These are phyloP conservation scores for Musca domestica DNA, from an alignment of 1,140 invertebrate species.

Conservation along the genomic window DNA sequence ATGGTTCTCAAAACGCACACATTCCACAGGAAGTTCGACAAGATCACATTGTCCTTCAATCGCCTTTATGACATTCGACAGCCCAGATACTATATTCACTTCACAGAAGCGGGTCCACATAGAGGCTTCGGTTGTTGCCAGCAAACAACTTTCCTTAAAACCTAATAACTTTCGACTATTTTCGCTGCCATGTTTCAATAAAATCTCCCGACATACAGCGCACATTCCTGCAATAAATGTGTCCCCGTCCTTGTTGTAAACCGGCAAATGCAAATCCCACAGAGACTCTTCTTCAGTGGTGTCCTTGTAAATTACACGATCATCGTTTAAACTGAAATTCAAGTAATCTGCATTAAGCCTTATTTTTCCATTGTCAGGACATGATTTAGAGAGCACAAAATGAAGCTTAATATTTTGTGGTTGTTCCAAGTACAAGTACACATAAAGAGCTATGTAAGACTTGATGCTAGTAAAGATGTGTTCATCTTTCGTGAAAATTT, in stretches of 20 bases:
- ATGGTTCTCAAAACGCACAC: slow-evolving; percentile 80
- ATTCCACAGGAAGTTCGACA: slow-evolving; percentile 59
- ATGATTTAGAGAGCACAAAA: slow-evolving; percentile 33
- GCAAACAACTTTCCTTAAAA: slow-evolving; percentile 74
- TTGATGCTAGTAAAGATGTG: slow-evolving; percentile 41
- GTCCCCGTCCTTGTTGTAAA: slow-evolving; percentile 56
- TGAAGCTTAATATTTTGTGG: slow-evolving; percentile 42
- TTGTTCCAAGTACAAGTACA: slow-evolving; percentile 39
- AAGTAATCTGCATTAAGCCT: slow-evolving; percentile 35
- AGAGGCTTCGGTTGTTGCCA: slow-evolving; percentile 80
- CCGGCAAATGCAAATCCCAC: slow-evolving; percentile 39
- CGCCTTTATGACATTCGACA: slow-evolving; percentile 33
- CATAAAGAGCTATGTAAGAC: slow-evolving; percentile 45
- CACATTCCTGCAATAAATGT: slow-evolving; percentile 65
- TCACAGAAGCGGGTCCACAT: slow-evolving; percentile 93
- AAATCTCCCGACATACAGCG: slow-evolving; percentile 67
- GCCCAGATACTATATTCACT: slow-evolving; percentile 63
- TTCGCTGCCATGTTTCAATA: slow-evolving; percentile 42
- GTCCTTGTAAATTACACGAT: slow-evolving; percentile 42
- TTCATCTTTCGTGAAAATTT: slow-evolving; percentile 43
- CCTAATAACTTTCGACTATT: slow-evolving; percentile 64
- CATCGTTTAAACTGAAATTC: slow-evolving; percentile 38
- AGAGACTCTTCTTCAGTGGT: slow-evolving; percentile 37
- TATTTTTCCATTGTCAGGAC: slow-evolving; percentile 31
- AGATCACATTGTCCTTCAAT: slow-evolving; percentile 22